Conservation (phyloP, 1,140 invertebrate genomes). For the Steinernema khuongi region DNA sequence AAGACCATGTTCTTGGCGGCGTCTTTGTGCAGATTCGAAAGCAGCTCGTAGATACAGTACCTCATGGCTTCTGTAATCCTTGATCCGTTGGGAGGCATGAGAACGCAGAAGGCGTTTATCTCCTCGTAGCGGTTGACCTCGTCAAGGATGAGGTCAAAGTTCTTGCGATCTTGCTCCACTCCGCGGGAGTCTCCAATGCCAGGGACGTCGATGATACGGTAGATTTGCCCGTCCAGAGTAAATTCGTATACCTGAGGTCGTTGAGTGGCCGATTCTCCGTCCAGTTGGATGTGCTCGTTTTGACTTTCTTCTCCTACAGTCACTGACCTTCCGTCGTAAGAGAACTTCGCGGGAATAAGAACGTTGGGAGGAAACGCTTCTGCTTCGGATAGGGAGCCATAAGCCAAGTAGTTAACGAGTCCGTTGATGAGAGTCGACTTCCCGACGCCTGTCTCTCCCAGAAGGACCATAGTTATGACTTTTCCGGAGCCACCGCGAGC, state of each 20-base stretch:
- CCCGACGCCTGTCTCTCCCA: background rate
- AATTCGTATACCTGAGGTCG: conserved; percentile 14
- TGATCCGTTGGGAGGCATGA: conserved; percentile 48
- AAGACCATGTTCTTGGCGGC: conserved; percentile 45
- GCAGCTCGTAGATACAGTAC: conserved; percentile 51
- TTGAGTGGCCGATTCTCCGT: conserved; percentile 31
- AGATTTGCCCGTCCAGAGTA: background rate
- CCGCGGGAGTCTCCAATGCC: conserved; percentile 41
- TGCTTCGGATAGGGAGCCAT: background rate
- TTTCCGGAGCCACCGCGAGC: background rate
- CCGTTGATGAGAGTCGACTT: conserved; percentile 12
- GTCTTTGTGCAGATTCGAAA: conserved; percentile 27
- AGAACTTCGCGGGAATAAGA: background rate
- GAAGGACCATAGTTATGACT: background rate
- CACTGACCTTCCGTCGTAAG: background rate
- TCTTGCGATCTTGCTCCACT: conserved; percentile 36
- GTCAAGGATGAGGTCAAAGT: conserved; percentile 34
- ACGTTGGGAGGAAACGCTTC: background rate
- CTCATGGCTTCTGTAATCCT: conserved; percentile 34
- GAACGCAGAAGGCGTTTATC: conserved; percentile 44
- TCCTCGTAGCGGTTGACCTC: conserved; percentile 23
- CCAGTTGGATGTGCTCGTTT: background rate
- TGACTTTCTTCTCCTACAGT: background rate
- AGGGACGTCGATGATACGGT: conserved; percentile 40
- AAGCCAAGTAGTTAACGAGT: background rate